Evolutionary conservation across 2,888 invertebrate genomes (phyloP).

Genomic region (Prenolepis imparis): DNA sequence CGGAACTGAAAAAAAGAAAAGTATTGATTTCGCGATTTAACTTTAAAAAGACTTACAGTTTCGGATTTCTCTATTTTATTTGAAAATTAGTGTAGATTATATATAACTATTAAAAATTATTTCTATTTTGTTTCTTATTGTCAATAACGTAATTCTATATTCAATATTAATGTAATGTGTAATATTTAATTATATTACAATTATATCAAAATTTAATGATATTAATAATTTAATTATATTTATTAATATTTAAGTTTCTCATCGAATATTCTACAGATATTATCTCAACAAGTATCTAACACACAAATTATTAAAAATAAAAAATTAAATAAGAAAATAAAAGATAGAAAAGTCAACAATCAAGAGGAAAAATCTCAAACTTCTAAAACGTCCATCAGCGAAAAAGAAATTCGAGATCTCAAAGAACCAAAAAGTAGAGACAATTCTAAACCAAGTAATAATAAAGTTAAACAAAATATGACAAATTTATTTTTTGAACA

Average conservation of each 20-base stretch:
- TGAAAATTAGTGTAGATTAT: not conserved
- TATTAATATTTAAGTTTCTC: not conserved
- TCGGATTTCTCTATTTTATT: conserved; percentile 15
- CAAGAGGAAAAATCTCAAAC: conserved; percentile 52
- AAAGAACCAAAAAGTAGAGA: conserved; percentile 53
- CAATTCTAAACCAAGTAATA: conserved; percentile 58
- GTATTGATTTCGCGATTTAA: conserved; percentile 17
- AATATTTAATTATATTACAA: not conserved
- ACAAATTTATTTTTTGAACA: not conserved
- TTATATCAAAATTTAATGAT: not conserved
- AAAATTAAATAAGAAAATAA: not conserved
- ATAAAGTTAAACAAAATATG: conserved; percentile 8
- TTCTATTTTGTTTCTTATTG: not conserved
- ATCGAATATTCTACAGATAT: not conserved
- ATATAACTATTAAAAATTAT: not conserved
- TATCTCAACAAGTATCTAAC: not conserved
- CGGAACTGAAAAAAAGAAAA: conserved; percentile 57
- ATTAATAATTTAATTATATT: conserved; percentile 4
- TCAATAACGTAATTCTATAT: not conserved
- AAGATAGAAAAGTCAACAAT: not conserved
- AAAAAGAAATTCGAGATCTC: conserved; percentile 45
- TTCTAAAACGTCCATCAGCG: conserved; percentile 41
- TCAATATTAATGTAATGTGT: conserved; percentile 6
- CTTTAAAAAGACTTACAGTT: not conserved
- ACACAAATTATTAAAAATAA: not conserved